Evolutionary conservation across 2,113 vertebrate genomes (phyloP).

Genomic region (Artemisiospiza belli): DNA sequence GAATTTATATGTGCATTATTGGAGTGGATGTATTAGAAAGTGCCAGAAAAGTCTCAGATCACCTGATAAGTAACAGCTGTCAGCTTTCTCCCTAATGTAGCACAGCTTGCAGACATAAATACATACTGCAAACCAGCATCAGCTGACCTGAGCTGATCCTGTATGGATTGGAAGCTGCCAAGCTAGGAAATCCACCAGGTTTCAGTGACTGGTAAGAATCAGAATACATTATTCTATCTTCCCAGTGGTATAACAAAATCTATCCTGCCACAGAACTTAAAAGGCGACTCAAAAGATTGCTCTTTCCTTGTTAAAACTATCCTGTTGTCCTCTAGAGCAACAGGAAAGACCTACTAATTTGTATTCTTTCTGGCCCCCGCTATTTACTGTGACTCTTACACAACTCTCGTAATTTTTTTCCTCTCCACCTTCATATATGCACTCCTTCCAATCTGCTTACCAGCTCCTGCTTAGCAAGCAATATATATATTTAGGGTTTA

Average conservation of each 20-base stretch:
- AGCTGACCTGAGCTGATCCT: neutral
- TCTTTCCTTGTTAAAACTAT: neutral
- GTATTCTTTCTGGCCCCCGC: accelerated
- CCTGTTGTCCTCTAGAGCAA: neutral
- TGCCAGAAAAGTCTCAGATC: neutral
- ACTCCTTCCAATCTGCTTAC: neutral
- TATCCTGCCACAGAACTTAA: neutral
- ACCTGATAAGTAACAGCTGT: neutral
- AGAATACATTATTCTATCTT: neutral
- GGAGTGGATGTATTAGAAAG: neutral
- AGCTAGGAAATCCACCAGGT: neutral
- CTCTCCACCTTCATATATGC: neutral
- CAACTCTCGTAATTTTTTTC: neutral
- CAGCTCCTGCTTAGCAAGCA: neutral
- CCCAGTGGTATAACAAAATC: neutral
- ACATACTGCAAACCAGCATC: neutral
- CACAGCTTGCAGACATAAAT: neutral
- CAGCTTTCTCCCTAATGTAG: neutral
- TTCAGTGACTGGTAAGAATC: neutral
- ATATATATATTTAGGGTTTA: neutral
- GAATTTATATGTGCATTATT: neutral
- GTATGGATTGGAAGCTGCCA: neutral
- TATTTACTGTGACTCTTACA: neutral
- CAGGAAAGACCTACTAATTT: neutral
- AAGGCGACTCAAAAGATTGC: neutral